Percentiles rank a stretch among this genome's conserved stretches.
Evolutionary conservation across 1,140 invertebrate genomes (phyloP).

Genomic region (Cydia strobilella): DNA sequence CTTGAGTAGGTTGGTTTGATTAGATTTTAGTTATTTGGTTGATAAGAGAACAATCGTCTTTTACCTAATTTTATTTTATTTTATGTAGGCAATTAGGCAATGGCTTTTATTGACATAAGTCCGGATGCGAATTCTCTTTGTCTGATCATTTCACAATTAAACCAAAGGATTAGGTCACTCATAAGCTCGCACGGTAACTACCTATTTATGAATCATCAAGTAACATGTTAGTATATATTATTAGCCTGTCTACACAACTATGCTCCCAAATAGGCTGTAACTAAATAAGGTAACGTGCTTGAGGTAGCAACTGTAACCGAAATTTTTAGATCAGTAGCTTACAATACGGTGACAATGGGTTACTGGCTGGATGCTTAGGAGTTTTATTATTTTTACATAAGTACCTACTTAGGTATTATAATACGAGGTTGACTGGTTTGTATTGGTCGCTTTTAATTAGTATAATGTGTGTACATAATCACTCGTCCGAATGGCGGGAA

Average conservation of each 20-base stretch:
- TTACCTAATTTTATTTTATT: no score
- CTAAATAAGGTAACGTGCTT: neutral
- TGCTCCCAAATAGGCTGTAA: neutral
- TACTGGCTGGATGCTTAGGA: neutral
- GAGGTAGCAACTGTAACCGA: conserved; percentile 2
- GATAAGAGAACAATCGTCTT: no score
- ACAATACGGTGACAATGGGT: neutral
- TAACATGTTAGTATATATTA: neutral
- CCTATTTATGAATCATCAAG: neutral
- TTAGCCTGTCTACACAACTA: neutral
- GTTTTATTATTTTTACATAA: neutral
- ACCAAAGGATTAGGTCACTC: conserved; percentile 3
- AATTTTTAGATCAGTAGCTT: neutral
- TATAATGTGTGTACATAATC: conserved; percentile 9
- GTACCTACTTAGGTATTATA: no score
- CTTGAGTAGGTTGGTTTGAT: no score
- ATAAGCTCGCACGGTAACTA: neutral
- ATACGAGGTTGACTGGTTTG: neutral
- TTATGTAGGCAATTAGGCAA: neutral
- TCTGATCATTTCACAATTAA: neutral
- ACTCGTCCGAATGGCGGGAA: conserved; percentile 18
- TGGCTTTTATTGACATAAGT: neutral
- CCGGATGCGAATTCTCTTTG: neutral
- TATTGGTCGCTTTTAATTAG: neutral
- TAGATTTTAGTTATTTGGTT: no score